A percentile compares a stretch with the other conserved stretches of the same genome.
Evolutionary conservation across 2,888 invertebrate species (phyloP).

Genomic region (Athalia circularis): DNA sequence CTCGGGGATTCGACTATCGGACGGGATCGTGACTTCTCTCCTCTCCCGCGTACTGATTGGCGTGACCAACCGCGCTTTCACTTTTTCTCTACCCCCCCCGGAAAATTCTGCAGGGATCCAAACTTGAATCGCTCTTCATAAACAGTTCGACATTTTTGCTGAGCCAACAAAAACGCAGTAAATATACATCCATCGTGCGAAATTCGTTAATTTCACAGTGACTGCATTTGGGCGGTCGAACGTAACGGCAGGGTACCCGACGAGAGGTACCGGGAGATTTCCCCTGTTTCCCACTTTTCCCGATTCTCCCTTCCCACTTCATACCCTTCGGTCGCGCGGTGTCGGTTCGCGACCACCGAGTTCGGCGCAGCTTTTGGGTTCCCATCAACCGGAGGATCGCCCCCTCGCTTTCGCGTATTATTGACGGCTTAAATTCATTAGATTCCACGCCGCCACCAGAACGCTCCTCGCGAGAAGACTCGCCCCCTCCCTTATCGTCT

Average conservation of each 20-base stretch:
- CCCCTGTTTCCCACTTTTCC: slow-evolving; percentile 6
- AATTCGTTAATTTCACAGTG: slow-evolving; percentile 69
- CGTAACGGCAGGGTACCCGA: background rate
- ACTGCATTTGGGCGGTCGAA: slow-evolving; percentile 55
- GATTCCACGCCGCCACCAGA: slow-evolving; percentile 53
- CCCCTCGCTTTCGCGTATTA: slow-evolving; percentile 54
- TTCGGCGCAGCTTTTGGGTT: slow-evolving; percentile 53
- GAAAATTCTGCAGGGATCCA: background rate
- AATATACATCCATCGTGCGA: slow-evolving; percentile 62
- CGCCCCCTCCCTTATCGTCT: background rate
- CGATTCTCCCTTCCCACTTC: slow-evolving; percentile 14
- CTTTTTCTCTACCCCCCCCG: background rate
- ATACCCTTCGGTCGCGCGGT: slow-evolving; percentile 29
- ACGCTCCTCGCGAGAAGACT: background rate
- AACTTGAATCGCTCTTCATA: slow-evolving; percentile 37
- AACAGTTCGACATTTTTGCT: slow-evolving; percentile 42
- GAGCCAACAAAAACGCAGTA: slow-evolving; percentile 51
- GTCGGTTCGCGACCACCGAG: slow-evolving; percentile 50
- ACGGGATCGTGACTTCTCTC: slow-evolving; percentile 18
- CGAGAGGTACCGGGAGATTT: slow-evolving; percentile 26
- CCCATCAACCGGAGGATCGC: slow-evolving; percentile 47
- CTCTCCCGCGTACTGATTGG: slow-evolving; percentile 22
- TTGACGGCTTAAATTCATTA: slow-evolving; percentile 64
- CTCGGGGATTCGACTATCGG: slow-evolving; percentile 4
- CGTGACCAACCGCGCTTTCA: slow-evolving; percentile 8